Conservation (phyloP, 2,797 vertebrate species). For the Eulemur coronatus region DNA sequence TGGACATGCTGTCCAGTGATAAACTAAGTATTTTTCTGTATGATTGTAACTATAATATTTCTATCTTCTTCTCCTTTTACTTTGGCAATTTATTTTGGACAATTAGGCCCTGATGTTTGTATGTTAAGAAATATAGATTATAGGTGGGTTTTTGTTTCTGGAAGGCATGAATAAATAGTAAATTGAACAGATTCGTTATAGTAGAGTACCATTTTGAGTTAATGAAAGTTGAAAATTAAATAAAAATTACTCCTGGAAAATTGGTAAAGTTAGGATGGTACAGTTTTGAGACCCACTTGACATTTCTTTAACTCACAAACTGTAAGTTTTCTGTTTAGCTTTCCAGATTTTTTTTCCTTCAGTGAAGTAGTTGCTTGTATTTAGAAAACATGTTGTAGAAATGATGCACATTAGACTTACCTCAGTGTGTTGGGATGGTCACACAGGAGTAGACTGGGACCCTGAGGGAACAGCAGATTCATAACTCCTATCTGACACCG, state of each 20-base stretch:
- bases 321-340: neutral
- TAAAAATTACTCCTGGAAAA: neutral
- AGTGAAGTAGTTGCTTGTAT: neutral
- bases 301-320: neutral
- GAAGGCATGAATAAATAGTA: neutral
- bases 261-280: neutral
- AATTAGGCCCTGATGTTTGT: neutral
- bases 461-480: neutral
- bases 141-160: neutral
- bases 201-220: neutral
- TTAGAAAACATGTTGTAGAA: neutral
- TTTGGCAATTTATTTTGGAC: slow-evolving; percentile 41
- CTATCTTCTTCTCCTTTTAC: neutral
- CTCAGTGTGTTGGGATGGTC: neutral
- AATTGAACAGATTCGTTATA: neutral
- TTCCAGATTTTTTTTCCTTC: neutral
- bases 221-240: slow-evolving; percentile 26
- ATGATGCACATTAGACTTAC: neutral
- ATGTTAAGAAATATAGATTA: neutral
- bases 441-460: neutral
- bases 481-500: neutral
- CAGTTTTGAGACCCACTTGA: neutral
- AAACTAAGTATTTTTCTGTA: neutral
- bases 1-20: neutral
- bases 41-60: slow-evolving; percentile 8